A percentile compares a stretch with the other conserved stretches of the same genome.
Conservation (phyloP, 2,888 invertebrate species). For the Eretmocerus hayati region DNA sequence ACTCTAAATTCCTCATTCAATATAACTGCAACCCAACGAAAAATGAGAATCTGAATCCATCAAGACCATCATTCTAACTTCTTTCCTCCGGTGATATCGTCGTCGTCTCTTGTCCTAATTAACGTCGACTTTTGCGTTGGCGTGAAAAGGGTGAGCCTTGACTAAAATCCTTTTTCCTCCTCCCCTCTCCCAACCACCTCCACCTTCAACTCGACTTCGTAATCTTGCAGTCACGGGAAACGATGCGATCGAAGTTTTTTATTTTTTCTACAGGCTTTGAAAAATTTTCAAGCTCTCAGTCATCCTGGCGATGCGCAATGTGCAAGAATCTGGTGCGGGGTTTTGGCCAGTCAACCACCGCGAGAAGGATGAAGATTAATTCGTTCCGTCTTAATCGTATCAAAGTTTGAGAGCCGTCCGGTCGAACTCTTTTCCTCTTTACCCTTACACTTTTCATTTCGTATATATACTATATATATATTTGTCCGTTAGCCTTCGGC, state of each 20-base stretch:
- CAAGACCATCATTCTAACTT: background rate
- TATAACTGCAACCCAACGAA: too few species aligned
- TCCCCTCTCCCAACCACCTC: constrained; percentile 23
- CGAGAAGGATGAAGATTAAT: constrained; percentile 46
- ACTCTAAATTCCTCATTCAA: too few species aligned
- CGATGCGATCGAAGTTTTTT: too few species aligned
- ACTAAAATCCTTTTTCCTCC: constrained; percentile 21
- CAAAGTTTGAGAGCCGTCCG: constrained; percentile 45
- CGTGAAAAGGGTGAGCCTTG: constrained; percentile 23
- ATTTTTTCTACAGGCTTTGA: constrained; percentile 30
- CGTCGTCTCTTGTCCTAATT: constrained; percentile 39
- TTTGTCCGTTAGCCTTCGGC: constrained; percentile 19
- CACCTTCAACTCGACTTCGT: too few species aligned
- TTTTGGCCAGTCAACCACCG: constrained; percentile 28
- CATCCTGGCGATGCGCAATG: constrained; percentile 34
- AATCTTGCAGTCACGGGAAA: too few species aligned
- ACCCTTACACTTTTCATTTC: constrained; percentile 1
- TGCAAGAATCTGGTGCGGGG: too few species aligned
- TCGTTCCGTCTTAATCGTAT: constrained; percentile 48
- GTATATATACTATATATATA: too few species aligned
- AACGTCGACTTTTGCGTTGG: constrained; percentile 34
- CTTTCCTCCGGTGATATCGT: background rate
- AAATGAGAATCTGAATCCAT: too few species aligned
- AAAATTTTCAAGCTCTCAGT: constrained; percentile 30
- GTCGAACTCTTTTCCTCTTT: constrained; percentile 28